Conservation (phyloP, 2,113 vertebrate species). For the Columbina picui region DNA sequence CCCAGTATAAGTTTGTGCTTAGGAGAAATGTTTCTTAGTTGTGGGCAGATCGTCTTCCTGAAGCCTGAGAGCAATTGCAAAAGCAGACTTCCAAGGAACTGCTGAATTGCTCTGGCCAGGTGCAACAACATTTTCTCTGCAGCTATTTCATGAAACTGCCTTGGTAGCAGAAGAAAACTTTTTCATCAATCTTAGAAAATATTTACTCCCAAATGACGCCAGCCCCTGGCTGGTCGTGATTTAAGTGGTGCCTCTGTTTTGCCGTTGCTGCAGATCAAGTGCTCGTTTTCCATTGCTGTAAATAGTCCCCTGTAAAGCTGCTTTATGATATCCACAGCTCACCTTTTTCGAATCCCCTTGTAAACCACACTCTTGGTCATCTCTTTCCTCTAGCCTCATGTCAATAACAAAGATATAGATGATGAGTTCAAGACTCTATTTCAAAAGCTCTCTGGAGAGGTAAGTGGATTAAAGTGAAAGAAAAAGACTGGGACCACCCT, state of each 20-base stretch:
- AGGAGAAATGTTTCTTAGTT: background rate
- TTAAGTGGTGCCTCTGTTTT: background rate
- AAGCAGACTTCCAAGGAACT: background rate
- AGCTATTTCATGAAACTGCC: background rate
- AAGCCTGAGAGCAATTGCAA: background rate
- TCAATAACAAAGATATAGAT: slow-evolving; percentile 72
- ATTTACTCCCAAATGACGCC: background rate
- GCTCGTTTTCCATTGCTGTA: background rate
- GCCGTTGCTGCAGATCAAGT: background rate
- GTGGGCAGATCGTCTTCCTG: background rate
- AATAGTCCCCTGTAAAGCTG: background rate
- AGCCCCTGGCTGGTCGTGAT: background rate
- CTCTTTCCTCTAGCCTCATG: slow-evolving; percentile 75
- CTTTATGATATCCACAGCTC: background rate
- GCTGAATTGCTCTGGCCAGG: background rate
- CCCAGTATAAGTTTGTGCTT: background rate
- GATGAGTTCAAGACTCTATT: slow-evolving; percentile 80
- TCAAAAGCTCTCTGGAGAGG: slow-evolving; percentile 80
- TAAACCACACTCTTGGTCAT: background rate
- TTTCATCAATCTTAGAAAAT: background rate
- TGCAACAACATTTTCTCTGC: background rate
- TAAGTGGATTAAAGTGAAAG: slow-evolving; percentile 61
- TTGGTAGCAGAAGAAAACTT: background rate
- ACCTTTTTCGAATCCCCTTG: background rate
- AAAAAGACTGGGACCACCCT: background rate